Evolutionary conservation across 2,113 vertebrate genomes (phyloP), one percentile per base, ranked within the genome.

Genomic region (Phycodurus eques): DNA sequence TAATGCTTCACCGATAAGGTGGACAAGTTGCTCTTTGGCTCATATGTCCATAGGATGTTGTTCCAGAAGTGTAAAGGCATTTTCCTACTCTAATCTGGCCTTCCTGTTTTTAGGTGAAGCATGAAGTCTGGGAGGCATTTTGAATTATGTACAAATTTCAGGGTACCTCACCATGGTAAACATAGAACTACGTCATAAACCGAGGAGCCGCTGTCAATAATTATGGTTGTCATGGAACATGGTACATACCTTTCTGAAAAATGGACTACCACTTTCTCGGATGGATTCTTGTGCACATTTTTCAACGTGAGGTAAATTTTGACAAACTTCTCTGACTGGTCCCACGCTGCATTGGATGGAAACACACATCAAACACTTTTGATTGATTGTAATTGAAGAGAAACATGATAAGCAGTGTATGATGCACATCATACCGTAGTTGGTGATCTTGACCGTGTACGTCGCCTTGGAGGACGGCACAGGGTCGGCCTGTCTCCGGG

Each of bases 261-360:
- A 73, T 84, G 92, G 80, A 95, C 93, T 71, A 95, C 92, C 56
- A 99, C 94, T 2, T 95, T 96, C 80, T 98, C 97, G 76, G 90
- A 43, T 43, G 96, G 90, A 75, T 97, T 93, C 68, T 94, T 93
- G 80, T 98, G 96, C 51, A 97, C 95, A 76, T 94, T 94, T 84
- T 90, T 94, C 85, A 99, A 84, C 20, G 96, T 96, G 60, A 98
- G 90, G 75, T 99, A 99, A 75, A 99, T 96, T 91, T 98, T 99
- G 83, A 99, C 93, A 91, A 95, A 98, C 69, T 98, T 98, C 43
- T 98, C 97, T 8, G 97, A 99, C 75, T 99, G 97, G 92, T 99
- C 97, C 97, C 97, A 99, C 14, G 94, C 97, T 99, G 87, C n/a
- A 86, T 0, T 76, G 78, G 78, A 75, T 62, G 82, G 1, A 73